A percentile compares a stretch with the other conserved stretches of the same genome.
phyloP scores from a whole-genome alignment of 2,797 vertebrate species.

The Borostomias antarcticus region DNA sequence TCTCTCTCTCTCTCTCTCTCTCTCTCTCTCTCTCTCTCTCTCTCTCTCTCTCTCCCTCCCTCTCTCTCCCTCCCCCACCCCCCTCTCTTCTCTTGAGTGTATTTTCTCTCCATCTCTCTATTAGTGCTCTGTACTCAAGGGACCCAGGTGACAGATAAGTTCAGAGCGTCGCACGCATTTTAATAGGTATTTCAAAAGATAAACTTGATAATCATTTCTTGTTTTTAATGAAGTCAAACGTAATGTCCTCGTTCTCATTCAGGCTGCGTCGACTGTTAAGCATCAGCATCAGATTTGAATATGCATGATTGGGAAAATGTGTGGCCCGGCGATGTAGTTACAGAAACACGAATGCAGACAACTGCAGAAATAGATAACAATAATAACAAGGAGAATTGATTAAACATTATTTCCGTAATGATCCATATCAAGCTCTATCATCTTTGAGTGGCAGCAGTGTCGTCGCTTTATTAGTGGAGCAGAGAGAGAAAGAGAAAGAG shows the following conservation, averaged over 20 bases:
- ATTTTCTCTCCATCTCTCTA: slow-evolving; percentile 80
- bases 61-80: neutral
- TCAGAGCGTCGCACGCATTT: slow-evolving; percentile 78
- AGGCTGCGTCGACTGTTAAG: slow-evolving; percentile 73
- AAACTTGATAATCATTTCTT: slow-evolving; percentile 84
- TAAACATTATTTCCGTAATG: slow-evolving; percentile 81
- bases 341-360: slow-evolving; percentile 72
- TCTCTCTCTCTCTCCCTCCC: slow-evolving; percentile 11
- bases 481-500: slow-evolving; percentile 2
- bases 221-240: slow-evolving; percentile 81
- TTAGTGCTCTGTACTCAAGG: slow-evolving; percentile 78
- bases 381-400: slow-evolving; percentile 71
- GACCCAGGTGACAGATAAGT: slow-evolving; percentile 83
- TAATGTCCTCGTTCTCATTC: slow-evolving; percentile 82
- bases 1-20: neutral
- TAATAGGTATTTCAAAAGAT: slow-evolving; percentile 87
- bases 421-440: slow-evolving; percentile 77
- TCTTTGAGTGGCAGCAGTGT: slow-evolving; percentile 65
- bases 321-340: slow-evolving; percentile 56
- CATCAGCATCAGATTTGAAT: slow-evolving; percentile 77
- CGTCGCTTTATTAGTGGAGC: slow-evolving; percentile 31
- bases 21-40: slow-evolving; percentile 28
- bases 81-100: slow-evolving; percentile 73
- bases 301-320: slow-evolving; percentile 74
- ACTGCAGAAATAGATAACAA: slow-evolving; percentile 77